Base-by-base conservation (phyloP, 2,888 invertebrate species). In the Torymus aiolomorphi region DNA sequence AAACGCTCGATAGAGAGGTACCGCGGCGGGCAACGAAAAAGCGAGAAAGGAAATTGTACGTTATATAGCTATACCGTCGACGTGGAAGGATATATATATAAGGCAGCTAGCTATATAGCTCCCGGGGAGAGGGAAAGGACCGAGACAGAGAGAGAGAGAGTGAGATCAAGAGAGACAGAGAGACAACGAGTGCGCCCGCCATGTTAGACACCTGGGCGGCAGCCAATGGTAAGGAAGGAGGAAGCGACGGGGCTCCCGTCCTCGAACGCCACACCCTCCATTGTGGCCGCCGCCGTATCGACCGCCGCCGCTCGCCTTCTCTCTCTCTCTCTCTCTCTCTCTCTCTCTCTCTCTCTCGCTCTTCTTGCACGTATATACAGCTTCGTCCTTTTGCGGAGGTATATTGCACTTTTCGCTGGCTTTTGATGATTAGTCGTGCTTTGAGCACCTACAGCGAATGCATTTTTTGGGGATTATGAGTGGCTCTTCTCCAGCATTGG, bases 181-280 rank as follows among this genome's bases (percentile, higher is more conserved):
- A 70, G 31, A 31, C 31, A 31, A 31, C 42, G 74, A 78, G 82
- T 83, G 83, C 62, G 81, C 84, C 88, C 88, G 88, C 88, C 88
- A 88, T 88, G 85, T 86, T 85, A 85, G 86, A 87, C 86, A 87
- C 86, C 86, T 86, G 86, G 42, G 84, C 83, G 84, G 84, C 86
- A 86, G 85, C 88, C 88, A 88, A 88, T 88, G 85, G 87, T 85
- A 85, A 87, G 86, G 86, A 84, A 85, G 80, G 83, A 82, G 78
- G 80, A 81, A 81, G 82, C 62, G 81, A 77, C 24, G 42, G 13
- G 56, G 42, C 31, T 51, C 73, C 77, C 88, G 85, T 88, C 86
- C 87, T 89, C 87, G 86, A 89, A 88, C 85, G 89, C 89, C 89
- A 89, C 89, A 89, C 89, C 89, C 89, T 88, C 87, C 88, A 73